Percentiles rank a stretch among this genome's conserved stretches.
These are phyloP conservation scores for Tamandua tetradactyla DNA, from an alignment of 2,797 vertebrate genomes.

Conservation along the genomic window DNA sequence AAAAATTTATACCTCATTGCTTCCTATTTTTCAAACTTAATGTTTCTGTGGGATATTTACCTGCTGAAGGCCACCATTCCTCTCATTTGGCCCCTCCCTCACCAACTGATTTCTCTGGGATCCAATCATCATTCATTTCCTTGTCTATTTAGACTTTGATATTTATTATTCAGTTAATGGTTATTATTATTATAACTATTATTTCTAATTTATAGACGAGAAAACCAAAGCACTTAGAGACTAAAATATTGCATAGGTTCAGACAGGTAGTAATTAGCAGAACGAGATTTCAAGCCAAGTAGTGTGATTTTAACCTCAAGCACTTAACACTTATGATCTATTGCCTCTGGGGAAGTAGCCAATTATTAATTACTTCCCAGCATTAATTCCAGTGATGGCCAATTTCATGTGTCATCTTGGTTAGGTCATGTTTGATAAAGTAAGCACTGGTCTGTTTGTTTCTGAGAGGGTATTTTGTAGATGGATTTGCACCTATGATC, in stretches of 20 bases:
- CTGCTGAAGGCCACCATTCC: background rate
- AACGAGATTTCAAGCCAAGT: background rate
- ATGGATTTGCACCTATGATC: too few relatives aligned
- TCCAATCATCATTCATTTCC: background rate
- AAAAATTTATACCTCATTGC: background rate
- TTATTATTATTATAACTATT: too few relatives aligned
- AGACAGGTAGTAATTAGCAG: background rate
- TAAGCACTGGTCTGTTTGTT: too few relatives aligned
- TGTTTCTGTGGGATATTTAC: background rate
- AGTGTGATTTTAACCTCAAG: background rate
- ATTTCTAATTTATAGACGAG: too few relatives aligned
- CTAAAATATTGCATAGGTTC: background rate
- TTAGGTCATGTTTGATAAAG: too few relatives aligned
- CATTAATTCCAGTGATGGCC: background rate
- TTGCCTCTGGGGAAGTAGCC: background rate
- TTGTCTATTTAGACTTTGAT: background rate
- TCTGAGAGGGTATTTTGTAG: too few relatives aligned
- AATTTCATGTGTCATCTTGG: too few relatives aligned
- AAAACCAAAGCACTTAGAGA: background rate
- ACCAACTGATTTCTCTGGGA: background rate
- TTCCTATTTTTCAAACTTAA: background rate
- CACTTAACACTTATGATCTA: background rate
- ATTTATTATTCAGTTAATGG: background rate
- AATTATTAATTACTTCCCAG: background rate
- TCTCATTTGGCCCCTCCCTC: background rate